Conservation (phyloP, 1,140 invertebrate species). For the Drosophila persimilis region DNA sequence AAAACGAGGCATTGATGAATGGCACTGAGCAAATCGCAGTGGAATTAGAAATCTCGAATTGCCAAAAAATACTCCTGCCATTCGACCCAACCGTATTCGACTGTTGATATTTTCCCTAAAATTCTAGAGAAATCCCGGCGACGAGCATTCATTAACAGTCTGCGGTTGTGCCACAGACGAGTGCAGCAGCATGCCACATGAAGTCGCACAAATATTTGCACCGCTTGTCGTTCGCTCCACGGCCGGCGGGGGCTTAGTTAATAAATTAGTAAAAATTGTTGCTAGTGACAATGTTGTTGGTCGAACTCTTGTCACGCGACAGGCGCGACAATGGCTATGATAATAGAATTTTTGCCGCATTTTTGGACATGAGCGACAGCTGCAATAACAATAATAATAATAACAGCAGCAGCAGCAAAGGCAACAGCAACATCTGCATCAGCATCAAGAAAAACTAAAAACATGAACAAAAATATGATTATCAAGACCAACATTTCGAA, state of each 20-base stretch:
- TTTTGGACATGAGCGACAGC: constrained; percentile 53
- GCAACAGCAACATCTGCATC: constrained; percentile 26
- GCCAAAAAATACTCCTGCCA: constrained; percentile 2
- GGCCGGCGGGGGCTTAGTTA: constrained; percentile 59
- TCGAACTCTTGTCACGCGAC: constrained; percentile 42
- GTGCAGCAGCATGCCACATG: constrained; percentile 7
- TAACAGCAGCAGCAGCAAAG: constrained; percentile 19
- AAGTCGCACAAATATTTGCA: constrained; percentile 60
- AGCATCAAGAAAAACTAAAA: constrained; percentile 35
- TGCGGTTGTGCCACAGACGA: constrained; percentile 8
- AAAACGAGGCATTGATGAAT: constrained; percentile 28
- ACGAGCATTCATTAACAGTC: constrained; percentile 31
- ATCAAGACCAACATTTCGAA: too few species aligned
- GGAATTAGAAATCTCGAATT: constrained; percentile 44
- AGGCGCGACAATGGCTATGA: constrained; percentile 34
- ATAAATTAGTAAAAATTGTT: constrained; percentile 78
- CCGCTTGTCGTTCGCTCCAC: constrained; percentile 20
- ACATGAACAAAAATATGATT: constrained; percentile 1
- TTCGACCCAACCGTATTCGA: too few species aligned
- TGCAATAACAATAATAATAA: constrained; percentile 50
- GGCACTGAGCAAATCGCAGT: constrained; percentile 5
- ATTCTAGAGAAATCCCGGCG: constrained; percentile 3
- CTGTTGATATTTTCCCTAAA: too few species aligned
- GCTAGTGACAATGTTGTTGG: constrained; percentile 39
- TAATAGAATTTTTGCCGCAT: constrained; percentile 64